Evolutionary conservation across 2,797 vertebrate species (phyloP).

Genomic region (Novumbra hubbsi): DNA sequence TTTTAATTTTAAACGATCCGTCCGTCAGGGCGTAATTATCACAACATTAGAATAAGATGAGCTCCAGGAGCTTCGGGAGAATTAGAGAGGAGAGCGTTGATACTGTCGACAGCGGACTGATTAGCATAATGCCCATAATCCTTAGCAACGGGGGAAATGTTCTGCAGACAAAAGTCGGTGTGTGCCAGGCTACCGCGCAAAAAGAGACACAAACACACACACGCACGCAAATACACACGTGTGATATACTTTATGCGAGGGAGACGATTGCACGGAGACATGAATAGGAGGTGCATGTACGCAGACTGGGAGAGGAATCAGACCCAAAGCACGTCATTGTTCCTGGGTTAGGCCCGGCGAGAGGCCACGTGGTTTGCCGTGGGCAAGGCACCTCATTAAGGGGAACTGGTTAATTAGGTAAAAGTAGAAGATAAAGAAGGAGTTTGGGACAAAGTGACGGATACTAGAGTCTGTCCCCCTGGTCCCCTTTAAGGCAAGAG

Average conservation of each 20-base stretch:
- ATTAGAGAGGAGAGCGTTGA: conserved; percentile 21
- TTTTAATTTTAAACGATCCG: background rate
- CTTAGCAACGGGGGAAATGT: conserved; percentile 41
- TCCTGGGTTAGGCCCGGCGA: background rate
- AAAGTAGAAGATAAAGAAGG: background rate
- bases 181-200: background rate
- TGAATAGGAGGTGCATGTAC: background rate
- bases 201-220: background rate
- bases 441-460: background rate
- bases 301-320: background rate
- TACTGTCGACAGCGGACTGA: conserved; percentile 33
- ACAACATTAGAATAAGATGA: background rate
- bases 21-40: background rate
- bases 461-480: background rate
- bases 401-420: background rate
- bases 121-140: conserved; percentile 54
- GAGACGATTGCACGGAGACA: background rate
- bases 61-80: background rate
- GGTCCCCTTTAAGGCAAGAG: background rate
- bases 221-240: background rate
- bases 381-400: background rate
- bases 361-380: background rate
- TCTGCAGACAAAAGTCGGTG: conserved; percentile 15
- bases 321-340: background rate
- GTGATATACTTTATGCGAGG: background rate